These are phyloP conservation scores for Sturnus vulgaris DNA, from an alignment of 2,113 vertebrate species.

Conservation along the genomic window DNA sequence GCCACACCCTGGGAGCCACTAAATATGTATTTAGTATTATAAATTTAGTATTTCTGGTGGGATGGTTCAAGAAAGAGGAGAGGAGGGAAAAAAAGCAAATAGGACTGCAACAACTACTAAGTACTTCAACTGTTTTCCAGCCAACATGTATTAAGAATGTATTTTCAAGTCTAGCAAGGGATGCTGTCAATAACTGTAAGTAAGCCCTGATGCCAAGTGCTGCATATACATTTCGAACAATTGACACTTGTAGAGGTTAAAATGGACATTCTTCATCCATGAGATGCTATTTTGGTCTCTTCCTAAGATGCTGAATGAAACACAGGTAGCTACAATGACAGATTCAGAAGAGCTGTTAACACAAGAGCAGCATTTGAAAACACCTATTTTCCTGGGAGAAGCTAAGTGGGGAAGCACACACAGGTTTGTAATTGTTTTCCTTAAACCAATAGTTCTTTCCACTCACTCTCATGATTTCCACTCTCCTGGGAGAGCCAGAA, in stretches of 20 bases:
- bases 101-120: background rate
- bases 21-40: too few relatives aligned
- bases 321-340: background rate
- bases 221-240: slow-evolving; percentile 14
- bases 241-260: slow-evolving; percentile 36
- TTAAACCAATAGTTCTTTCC: background rate
- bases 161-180: slow-evolving; percentile 1
- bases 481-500: background rate
- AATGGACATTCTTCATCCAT: slow-evolving; percentile 27
- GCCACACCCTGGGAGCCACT: background rate
- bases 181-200: slow-evolving; percentile 8
- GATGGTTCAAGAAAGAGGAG: background rate
- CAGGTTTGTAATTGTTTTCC: background rate
- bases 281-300: slow-evolving; percentile 26
- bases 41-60: too few relatives aligned
- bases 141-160: background rate
- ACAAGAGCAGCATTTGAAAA: slow-evolving; percentile 25
- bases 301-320: background rate
- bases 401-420: background rate
- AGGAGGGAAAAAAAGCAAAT: background rate
- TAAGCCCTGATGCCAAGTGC: slow-evolving; percentile 15
- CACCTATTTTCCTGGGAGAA: background rate
- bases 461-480: background rate
- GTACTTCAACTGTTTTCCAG: slow-evolving; percentile 10
- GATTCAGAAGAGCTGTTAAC: slow-evolving; percentile 28